phyloP scores from a whole-genome alignment of 2,113 vertebrate genomes.

The Anguilla japonica region DNA sequence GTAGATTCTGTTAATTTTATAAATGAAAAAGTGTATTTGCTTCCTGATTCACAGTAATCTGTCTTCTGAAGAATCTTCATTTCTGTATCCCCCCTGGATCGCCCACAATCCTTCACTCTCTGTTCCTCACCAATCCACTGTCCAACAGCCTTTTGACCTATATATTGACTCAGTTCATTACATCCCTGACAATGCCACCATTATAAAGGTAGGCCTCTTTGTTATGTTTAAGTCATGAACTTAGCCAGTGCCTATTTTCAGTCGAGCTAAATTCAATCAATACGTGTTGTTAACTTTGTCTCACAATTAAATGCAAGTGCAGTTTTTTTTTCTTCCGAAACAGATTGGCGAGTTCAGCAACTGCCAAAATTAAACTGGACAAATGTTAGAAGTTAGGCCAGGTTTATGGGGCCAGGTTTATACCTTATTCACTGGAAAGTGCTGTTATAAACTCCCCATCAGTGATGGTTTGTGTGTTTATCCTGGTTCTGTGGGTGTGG shows the following conservation, averaged over 20 bases:
- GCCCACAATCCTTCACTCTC: constrained; percentile 38
- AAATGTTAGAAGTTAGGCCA: no score
- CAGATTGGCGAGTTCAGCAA: no score
- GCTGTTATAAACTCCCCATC: background rate
- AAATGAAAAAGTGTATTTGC: background rate
- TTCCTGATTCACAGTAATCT: background rate
- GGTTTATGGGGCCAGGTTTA: no score
- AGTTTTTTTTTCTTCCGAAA: background rate
- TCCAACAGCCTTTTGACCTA: constrained; percentile 50
- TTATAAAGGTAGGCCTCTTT: constrained; percentile 42
- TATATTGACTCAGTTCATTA: constrained; percentile 45
- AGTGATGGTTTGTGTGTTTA: background rate
- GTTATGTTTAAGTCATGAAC: background rate
- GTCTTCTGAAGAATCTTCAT: constrained; percentile 14
- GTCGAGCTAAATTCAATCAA: background rate
- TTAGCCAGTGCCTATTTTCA: background rate
- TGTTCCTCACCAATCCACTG: constrained; percentile 33
- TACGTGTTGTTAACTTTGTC: background rate
- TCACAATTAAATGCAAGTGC: background rate
- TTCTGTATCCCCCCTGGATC: constrained; percentile 36
- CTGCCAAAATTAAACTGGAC: no score
- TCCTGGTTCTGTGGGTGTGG: background rate
- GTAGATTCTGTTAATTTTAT: background rate
- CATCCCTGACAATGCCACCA: constrained; percentile 50
- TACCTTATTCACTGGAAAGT: background rate